phyloP scores from a whole-genome alignment of 2,888 invertebrate genomes.

The Clivina fossor region DNA sequence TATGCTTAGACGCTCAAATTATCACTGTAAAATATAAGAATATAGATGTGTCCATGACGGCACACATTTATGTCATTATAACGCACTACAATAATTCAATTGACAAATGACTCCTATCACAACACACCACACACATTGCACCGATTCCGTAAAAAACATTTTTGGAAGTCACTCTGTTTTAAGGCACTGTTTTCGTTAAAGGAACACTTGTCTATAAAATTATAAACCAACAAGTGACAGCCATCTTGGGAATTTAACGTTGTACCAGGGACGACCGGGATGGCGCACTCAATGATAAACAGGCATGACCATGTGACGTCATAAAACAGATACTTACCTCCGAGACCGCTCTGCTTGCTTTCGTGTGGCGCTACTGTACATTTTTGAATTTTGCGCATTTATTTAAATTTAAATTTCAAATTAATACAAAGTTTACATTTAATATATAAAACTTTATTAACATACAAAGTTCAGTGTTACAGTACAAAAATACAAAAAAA shows the following conservation, averaged over 20 bases:
- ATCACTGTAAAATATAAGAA: slow-evolving; percentile 44
- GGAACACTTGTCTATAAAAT: slow-evolving; percentile 44
- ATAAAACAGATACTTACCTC: too few relatives aligned
- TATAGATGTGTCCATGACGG: slow-evolving; percentile 44
- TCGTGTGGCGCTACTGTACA: slow-evolving; percentile 24
- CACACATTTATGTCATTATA: slow-evolving; percentile 47
- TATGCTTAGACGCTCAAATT: slow-evolving; percentile 45
- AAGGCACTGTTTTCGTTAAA: slow-evolving; percentile 47
- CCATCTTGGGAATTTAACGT: slow-evolving; percentile 47
- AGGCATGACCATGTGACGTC: too few relatives aligned
- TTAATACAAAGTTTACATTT: too few relatives aligned
- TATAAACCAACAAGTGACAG: slow-evolving; percentile 53
- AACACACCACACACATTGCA: slow-evolving; percentile 36
- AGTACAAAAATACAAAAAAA: too few relatives aligned
- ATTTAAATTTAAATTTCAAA: slow-evolving; percentile 1
- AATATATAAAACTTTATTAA: too few relatives aligned
- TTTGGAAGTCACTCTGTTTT: slow-evolving; percentile 42
- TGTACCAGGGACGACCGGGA: too few relatives aligned
- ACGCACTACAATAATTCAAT: slow-evolving; percentile 46
- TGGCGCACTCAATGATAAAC: too few relatives aligned
- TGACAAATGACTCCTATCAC: slow-evolving; percentile 34
- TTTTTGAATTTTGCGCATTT: not conserved
- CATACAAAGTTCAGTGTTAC: too few relatives aligned
- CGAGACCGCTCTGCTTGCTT: slow-evolving; percentile 36
- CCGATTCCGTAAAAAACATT: slow-evolving; percentile 38